phyloP scores from a whole-genome alignment of 2,888 invertebrate genomes.

The Apomyelois bistriatella region DNA sequence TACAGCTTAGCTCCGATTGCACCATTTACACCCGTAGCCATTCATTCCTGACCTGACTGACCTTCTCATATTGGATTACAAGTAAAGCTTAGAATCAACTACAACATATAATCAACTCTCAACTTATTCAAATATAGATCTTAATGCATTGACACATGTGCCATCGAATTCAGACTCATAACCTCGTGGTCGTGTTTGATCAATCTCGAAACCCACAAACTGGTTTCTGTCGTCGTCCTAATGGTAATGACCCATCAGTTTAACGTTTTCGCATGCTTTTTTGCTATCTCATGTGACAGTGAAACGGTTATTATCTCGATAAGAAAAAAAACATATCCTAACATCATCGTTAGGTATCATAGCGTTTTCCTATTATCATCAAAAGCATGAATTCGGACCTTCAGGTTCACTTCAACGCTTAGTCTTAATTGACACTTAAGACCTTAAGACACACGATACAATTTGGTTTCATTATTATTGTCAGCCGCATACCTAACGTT shows the following conservation, averaged over 20 bases:
- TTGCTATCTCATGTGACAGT: slow-evolving; percentile 15
- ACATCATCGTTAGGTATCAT: too few species aligned
- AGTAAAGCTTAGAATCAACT: not conserved
- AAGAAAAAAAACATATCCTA: too few species aligned
- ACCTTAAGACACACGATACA: too few species aligned
- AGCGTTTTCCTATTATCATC: too few species aligned
- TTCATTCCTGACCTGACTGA: not conserved
- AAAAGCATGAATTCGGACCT: too few species aligned
- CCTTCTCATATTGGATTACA: not conserved
- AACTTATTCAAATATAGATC: not conserved
- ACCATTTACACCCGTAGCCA: not conserved
- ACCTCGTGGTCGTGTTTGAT: not conserved
- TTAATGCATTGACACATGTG: not conserved
- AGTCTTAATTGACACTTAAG: too few species aligned
- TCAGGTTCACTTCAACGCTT: too few species aligned
- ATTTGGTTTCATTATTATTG: too few species aligned
- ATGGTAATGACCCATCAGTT: slow-evolving; percentile 3
- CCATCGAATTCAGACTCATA: not conserved
- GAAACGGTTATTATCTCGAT: not conserved
- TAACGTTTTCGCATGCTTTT: not conserved
- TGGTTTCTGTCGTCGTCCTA: not conserved
- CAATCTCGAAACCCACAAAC: not conserved
- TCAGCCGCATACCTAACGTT: too few species aligned
- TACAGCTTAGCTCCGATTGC: not conserved
- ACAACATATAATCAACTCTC: not conserved